These are phyloP conservation scores for Drosophila kepulauana DNA, from an alignment of 1,140 invertebrate species.

Conservation along the genomic window DNA sequence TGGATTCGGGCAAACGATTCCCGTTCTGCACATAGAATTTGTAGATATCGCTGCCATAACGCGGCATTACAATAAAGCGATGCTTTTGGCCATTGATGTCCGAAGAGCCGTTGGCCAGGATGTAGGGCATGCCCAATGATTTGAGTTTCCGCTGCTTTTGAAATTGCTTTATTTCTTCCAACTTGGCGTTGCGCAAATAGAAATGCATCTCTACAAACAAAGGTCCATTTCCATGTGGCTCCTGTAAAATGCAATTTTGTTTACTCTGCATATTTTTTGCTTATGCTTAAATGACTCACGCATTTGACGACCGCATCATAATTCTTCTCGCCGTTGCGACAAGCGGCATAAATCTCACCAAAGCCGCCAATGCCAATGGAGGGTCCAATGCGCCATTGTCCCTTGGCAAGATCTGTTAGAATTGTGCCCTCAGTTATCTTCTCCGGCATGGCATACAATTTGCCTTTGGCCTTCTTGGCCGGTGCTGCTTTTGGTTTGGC, in stretches of 20 bases:
- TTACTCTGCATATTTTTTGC: background rate
- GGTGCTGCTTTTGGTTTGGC: constrained; percentile 59
- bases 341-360: constrained; percentile 95
- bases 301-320: constrained; percentile 92
- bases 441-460: constrained; percentile 91
- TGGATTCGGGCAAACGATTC: constrained; percentile 89
- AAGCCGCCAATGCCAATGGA: constrained; percentile 97
- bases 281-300: constrained; percentile 86
- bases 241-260: constrained; percentile 86
- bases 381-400: constrained; percentile 93
- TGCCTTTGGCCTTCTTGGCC: constrained; percentile 88
- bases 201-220: constrained; percentile 98
- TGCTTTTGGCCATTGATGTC: constrained; percentile 91
- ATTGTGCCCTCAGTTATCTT: constrained; percentile 91
- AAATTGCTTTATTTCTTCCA: constrained; percentile 92
- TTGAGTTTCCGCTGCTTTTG: constrained; percentile 90
- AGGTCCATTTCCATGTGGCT: constrained; percentile 96
- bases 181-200: constrained; percentile 94
- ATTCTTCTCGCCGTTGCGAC: constrained; percentile 86
- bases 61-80: constrained; percentile 96
- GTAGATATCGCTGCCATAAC: constrained; percentile 96
- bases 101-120: constrained; percentile 93
- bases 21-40: constrained; percentile 91
- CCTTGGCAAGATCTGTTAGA: constrained; percentile 90
- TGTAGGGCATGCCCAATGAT: constrained; percentile 94